phyloP scores from a whole-genome alignment of 2,113 vertebrate genomes.

The Centropristis striata region DNA sequence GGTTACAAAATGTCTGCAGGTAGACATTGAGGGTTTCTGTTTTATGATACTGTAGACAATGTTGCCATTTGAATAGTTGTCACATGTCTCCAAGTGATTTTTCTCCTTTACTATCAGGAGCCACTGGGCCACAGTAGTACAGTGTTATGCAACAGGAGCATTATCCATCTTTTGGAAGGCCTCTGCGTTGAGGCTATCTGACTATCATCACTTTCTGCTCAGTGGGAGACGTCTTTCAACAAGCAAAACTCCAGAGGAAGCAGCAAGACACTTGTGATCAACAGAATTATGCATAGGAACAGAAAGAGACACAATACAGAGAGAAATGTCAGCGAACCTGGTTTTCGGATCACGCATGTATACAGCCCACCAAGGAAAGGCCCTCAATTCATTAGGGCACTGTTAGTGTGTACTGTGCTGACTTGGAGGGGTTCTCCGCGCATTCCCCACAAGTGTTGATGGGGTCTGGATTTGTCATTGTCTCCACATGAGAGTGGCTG shows the following conservation, averaged over 20 bases:
- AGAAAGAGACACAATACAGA: slow-evolving; percentile 34
- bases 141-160: slow-evolving; percentile 5
- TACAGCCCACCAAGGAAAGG: slow-evolving; percentile 24
- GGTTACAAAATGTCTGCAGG: neutral
- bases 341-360: slow-evolving; percentile 50
- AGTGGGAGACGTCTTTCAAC: slow-evolving; percentile 24
- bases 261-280: slow-evolving; percentile 25
- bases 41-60: neutral
- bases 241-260: slow-evolving; percentile 37
- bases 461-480: slow-evolving; percentile 67
- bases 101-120: neutral
- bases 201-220: slow-evolving; percentile 50
- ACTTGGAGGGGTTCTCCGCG: slow-evolving; percentile 44
- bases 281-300: slow-evolving; percentile 36
- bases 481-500: slow-evolving; percentile 25
- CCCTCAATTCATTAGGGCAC: slow-evolving; percentile 54
- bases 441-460: slow-evolving; percentile 54
- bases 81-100: neutral
- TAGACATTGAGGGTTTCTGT: neutral
- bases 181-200: slow-evolving; percentile 21
- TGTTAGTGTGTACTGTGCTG: slow-evolving; percentile 39
- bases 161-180: slow-evolving; percentile 22
- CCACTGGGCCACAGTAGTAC: neutral
- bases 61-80: neutral
- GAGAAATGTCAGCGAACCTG: slow-evolving; percentile 46